phyloP scores from a whole-genome alignment of 2,797 vertebrate genomes.

The Potorous gilbertii region DNA sequence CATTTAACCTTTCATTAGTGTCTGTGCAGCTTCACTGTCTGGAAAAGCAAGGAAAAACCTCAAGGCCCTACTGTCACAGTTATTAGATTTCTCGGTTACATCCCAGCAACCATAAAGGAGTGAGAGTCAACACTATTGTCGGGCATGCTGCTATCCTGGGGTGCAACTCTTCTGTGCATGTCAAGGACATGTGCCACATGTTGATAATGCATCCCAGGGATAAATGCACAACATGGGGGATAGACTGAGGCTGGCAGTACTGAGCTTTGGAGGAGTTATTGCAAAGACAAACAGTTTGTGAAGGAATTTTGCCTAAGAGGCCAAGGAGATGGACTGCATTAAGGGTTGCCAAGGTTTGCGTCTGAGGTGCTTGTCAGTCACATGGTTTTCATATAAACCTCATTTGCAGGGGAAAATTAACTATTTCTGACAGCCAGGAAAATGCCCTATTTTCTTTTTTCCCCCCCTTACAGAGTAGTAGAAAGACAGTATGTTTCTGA shows the following conservation, averaged over 20 bases:
- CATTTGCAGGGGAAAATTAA: conserved; percentile 74
- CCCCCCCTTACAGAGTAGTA: conserved; percentile 56
- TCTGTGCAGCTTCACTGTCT: conserved; percentile 93
- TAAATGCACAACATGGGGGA: conserved; percentile 85
- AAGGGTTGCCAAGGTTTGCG: conserved; percentile 84
- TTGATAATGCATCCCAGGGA: conserved; percentile 90
- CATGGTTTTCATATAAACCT: conserved; percentile 81
- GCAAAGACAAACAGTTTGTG: conserved; percentile 90
- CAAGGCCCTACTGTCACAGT: conserved; percentile 98
- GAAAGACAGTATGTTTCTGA: conserved; percentile 62
- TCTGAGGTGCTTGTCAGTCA: conserved; percentile 82
- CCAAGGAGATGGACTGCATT: conserved; percentile 82
- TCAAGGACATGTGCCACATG: conserved; percentile 98
- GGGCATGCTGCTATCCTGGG: conserved; percentile 85
- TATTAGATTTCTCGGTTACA: conserved; percentile 99
- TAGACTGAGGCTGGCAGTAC: conserved; percentile 85
- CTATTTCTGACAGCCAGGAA: conserved; percentile 67
- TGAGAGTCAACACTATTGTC: conserved; percentile 88
- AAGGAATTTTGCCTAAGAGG: conserved; percentile 90
- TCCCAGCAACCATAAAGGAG: conserved; percentile 95
- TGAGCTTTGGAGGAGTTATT: conserved; percentile 90
- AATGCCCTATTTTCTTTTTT: conserved; percentile 68
- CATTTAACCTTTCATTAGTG: conserved; percentile 99
- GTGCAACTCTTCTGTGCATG: conserved; percentile 90
- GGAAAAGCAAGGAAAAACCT: conserved; percentile 90